Evolutionary conservation across 2,888 invertebrate species (phyloP).

Genomic region (Rotaria macrura): DNA sequence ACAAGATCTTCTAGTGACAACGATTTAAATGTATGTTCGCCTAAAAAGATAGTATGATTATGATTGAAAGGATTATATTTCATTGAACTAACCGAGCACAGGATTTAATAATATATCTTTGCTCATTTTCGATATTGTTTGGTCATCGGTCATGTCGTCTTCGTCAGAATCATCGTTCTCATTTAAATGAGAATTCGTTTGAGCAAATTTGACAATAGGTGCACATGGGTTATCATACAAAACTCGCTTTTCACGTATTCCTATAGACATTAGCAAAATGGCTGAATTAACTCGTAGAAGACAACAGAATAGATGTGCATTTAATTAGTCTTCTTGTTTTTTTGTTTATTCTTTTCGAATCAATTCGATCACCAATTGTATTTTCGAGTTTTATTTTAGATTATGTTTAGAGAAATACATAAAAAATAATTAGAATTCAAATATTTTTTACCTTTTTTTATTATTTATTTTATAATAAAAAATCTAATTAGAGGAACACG

Average conservation of each 20-base stretch:
- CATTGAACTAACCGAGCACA: neutral
- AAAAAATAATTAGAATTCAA: too few species aligned
- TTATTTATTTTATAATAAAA: neutral
- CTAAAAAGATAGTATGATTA: neutral
- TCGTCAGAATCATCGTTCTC: neutral
- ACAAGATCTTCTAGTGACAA: slow-evolving; percentile 30
- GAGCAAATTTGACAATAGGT: neutral
- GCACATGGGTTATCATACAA: slow-evolving; percentile 11
- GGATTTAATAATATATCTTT: neutral
- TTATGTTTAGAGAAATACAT: too few species aligned
- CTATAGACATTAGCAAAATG: neutral
- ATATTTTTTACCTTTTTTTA: neutral
- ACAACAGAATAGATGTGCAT: neutral
- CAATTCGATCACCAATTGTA: neutral
- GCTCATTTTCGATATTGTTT: neutral
- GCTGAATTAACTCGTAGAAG: neutral
- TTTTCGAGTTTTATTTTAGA: too few species aligned
- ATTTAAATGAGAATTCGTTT: neutral
- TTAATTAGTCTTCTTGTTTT: neutral
- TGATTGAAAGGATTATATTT: neutral
- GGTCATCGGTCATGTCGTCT: slow-evolving; percentile 12
- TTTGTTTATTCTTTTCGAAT: neutral
- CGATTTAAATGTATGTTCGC: neutral
- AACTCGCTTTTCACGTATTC: neutral
- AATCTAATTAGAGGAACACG: neutral